Conservation (phyloP, 1,140 invertebrate genomes). For the Thalassaphorura encarpata region DNA sequence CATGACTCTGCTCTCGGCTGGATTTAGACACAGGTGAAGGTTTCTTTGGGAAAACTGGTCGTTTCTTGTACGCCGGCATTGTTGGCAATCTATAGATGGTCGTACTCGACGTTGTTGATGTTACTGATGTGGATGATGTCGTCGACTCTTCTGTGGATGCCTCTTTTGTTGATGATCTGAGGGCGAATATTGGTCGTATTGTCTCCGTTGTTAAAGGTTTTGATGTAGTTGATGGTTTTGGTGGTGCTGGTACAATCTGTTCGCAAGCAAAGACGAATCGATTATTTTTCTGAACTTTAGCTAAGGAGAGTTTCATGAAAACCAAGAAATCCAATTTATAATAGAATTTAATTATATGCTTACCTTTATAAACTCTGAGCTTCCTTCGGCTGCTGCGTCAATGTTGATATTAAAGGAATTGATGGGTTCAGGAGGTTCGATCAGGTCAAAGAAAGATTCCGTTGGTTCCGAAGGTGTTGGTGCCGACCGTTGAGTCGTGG, state of each 20-base stretch:
- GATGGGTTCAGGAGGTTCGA: slow-evolving; percentile 18
- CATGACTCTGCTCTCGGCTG: not conserved
- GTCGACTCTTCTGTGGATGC: not conserved
- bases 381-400: slow-evolving; percentile 8
- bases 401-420: slow-evolving; percentile 17
- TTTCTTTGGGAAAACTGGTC: too few relatives aligned
- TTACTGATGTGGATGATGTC: not conserved
- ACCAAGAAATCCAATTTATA: too few relatives aligned
- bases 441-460: not conserved
- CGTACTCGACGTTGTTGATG: not conserved
- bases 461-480: not conserved
- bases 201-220: slow-evolving; percentile 5
- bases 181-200: not conserved
- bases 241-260: not conserved
- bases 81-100: not conserved
- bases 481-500: not conserved
- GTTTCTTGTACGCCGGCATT: not conserved
- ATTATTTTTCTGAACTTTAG: not conserved
- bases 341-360: too few relatives aligned
- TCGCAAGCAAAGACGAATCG: slow-evolving; percentile 9
- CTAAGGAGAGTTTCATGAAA: not conserved
- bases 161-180: not conserved
- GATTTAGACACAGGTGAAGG: not conserved
- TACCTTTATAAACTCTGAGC: not conserved
- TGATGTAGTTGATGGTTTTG: not conserved